Conservation (phyloP, 2,113 vertebrate species). For the Actenoides hombroni region DNA sequence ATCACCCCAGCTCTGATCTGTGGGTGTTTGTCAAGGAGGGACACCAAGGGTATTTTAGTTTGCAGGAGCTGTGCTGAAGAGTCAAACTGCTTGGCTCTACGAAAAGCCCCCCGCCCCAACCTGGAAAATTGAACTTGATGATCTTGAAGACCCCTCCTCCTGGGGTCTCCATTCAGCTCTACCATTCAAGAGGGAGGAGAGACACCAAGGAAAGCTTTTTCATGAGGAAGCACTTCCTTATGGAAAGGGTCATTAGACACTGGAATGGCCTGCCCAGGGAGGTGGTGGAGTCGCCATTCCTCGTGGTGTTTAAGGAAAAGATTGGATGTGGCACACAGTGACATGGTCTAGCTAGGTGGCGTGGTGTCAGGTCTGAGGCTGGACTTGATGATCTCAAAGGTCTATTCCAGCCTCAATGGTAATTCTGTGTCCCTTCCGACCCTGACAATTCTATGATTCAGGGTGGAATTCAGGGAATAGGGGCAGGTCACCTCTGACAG, state of each 20-base stretch:
- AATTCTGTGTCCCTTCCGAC: too few relatives aligned
- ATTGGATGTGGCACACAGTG: too few relatives aligned
- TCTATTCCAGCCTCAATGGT: too few relatives aligned
- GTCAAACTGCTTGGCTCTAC: neutral
- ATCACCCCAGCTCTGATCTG: neutral
- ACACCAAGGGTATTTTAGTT: neutral
- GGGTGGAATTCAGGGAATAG: neutral
- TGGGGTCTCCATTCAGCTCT: neutral
- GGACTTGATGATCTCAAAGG: too few relatives aligned
- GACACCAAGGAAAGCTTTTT: neutral
- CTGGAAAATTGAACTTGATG: too few relatives aligned
- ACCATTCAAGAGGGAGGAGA: neutral
- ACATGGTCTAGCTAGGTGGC: too few relatives aligned
- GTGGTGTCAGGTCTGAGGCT: too few relatives aligned
- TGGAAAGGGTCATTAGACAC: too few relatives aligned
- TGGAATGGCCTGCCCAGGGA: too few relatives aligned
- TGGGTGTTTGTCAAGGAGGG: accelerated
- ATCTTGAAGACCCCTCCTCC: neutral
- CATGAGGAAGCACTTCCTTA: neutral
- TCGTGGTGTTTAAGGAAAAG: too few relatives aligned
- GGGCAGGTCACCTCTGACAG: neutral
- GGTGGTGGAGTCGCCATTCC: too few relatives aligned
- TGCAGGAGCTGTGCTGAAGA: neutral
- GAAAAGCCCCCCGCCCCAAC: neutral
- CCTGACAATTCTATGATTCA: neutral